Evolutionary conservation across 2,888 invertebrate species (phyloP).

Genomic region (Lamellibrachia satsuma): DNA sequence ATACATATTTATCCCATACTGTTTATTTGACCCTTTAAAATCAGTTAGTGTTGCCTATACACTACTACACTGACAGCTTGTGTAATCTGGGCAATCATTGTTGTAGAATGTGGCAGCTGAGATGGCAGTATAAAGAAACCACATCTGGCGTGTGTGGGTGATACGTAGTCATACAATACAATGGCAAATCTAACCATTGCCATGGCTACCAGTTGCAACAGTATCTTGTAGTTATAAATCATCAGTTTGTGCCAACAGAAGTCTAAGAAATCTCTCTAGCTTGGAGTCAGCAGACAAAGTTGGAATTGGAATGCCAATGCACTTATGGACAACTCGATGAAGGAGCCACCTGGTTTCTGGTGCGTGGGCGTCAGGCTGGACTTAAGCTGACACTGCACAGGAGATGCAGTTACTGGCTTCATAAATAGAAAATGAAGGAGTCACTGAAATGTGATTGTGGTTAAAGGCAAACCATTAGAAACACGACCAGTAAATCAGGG

Average conservation of each 20-base stretch:
- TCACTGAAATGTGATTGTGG: background rate
- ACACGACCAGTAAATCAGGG: background rate
- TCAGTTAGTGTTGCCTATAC: background rate
- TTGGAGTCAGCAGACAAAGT: background rate
- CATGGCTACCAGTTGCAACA: background rate
- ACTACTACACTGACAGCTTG: background rate
- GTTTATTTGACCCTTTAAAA: background rate
- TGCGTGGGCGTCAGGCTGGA: background rate
- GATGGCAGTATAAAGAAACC: background rate
- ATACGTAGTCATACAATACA: background rate
- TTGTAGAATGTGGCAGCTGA: background rate
- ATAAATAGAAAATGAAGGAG: conserved; percentile 13
- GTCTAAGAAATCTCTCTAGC: background rate
- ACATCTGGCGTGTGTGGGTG: background rate
- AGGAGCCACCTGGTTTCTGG: background rate
- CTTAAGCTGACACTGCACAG: background rate
- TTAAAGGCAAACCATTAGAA: background rate
- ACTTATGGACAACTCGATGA: background rate
- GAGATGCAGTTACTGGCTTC: background rate
- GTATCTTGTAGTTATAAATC: background rate
- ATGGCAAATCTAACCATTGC: background rate
- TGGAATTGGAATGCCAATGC: background rate
- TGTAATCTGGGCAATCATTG: background rate
- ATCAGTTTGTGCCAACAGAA: background rate
- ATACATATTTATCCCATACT: background rate